Conservation (phyloP, 2,888 invertebrate species). For the Chouioia cunea region DNA sequence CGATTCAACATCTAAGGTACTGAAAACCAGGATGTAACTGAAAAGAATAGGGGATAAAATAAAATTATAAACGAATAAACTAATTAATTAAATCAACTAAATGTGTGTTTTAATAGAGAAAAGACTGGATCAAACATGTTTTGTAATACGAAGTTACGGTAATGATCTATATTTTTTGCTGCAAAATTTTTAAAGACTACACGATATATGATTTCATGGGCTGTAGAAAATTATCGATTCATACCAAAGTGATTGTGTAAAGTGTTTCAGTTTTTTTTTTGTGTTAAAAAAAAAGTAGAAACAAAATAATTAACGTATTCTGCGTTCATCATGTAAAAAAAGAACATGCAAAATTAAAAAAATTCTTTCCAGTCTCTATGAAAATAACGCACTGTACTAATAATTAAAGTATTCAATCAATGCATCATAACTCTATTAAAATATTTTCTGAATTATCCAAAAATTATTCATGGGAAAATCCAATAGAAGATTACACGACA, state of each 20-base stretch:
- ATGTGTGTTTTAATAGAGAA: slow-evolving; percentile 4
- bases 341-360: slow-evolving; percentile 30
- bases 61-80: slow-evolving; percentile 43
- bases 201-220: background rate
- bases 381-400: slow-evolving; percentile 19
- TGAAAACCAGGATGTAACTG: slow-evolving; percentile 61
- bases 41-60: slow-evolving; percentile 57
- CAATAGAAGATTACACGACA: too few relatives aligned
- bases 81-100: slow-evolving; percentile 21
- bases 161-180: background rate
- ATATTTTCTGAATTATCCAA: too few relatives aligned
- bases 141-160: background rate
- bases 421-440: too few relatives aligned
- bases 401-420: too few relatives aligned
- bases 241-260: slow-evolving; percentile 8
- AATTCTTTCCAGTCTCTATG: slow-evolving; percentile 20
- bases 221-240: slow-evolving; percentile 2
- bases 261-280: slow-evolving; percentile 18
- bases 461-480: too few relatives aligned
- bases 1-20: slow-evolving; percentile 58
- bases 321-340: background rate
- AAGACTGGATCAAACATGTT: slow-evolving; percentile 12
- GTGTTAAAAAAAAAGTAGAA: slow-evolving; percentile 6
- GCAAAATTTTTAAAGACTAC: too few relatives aligned
- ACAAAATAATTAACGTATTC: slow-evolving; percentile 25